phyloP scores from a whole-genome alignment of 2,113 vertebrate genomes.

The Myrmophylax atrothorax region DNA sequence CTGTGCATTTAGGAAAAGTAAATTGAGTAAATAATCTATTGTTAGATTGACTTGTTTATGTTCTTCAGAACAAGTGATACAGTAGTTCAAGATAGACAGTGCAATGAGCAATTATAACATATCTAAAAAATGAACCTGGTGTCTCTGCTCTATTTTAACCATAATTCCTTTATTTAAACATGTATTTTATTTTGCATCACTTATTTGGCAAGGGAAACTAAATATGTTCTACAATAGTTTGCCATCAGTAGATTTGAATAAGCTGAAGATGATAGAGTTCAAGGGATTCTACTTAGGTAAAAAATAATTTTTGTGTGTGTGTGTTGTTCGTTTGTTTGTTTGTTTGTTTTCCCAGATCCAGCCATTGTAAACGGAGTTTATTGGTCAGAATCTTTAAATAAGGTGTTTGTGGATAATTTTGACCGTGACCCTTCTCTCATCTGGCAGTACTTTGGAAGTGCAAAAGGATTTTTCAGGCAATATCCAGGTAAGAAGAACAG shows the following conservation, averaged over 20 bases:
- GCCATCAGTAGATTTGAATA: not conserved
- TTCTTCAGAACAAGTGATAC: not conserved
- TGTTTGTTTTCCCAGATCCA: conserved; percentile 81
- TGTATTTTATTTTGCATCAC: not conserved
- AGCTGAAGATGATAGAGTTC: not conserved
- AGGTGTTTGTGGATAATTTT: conserved; percentile 98
- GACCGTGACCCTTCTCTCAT: conserved; percentile 95
- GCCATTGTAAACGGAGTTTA: conserved; percentile 96
- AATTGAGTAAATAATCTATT: not conserved
- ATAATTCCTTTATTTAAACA: not conserved
- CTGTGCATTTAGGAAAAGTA: not conserved
- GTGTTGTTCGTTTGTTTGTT: not conserved
- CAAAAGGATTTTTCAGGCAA: conserved; percentile 97
- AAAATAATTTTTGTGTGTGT: not conserved
- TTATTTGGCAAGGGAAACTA: not conserved
- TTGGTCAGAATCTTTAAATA: conserved; percentile 98
- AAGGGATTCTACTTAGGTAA: not conserved
- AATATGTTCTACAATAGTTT: not conserved
- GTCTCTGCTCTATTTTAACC: not conserved
- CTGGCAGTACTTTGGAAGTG: conserved; percentile 99
- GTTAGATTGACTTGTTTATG: not conserved
- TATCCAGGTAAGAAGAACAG: conserved; percentile 89
- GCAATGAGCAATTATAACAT: not conserved
- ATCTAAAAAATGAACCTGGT: not conserved
- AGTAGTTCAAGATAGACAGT: not conserved